These are phyloP conservation scores for Cephus sareptanus DNA, from an alignment of 2,888 invertebrate species.

Conservation along the genomic window DNA sequence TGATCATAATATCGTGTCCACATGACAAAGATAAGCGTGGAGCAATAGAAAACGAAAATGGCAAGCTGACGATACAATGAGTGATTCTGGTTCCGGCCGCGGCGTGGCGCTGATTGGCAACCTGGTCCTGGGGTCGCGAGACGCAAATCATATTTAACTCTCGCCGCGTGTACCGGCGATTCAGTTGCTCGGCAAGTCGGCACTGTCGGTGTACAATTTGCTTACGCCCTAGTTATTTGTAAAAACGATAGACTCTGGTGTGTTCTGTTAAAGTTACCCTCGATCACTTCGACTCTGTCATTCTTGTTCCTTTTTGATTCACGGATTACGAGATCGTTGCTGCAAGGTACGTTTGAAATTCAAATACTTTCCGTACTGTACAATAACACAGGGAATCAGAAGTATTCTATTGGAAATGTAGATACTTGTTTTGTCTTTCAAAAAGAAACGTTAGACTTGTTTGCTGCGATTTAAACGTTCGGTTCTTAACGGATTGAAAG, in stretches of 20 bases:
- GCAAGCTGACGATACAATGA: background rate
- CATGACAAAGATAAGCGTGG: background rate
- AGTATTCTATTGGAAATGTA: background rate
- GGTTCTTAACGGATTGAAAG: background rate
- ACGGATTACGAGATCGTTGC: background rate
- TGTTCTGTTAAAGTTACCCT: background rate
- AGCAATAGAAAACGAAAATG: background rate
- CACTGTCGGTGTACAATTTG: background rate
- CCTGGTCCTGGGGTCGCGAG: constrained; percentile 10
- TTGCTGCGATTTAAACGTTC: background rate
- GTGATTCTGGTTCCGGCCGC: background rate
- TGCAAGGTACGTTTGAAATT: background rate
- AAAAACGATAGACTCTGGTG: background rate
- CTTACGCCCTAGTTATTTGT: background rate
- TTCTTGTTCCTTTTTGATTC: background rate
- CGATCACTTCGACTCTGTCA: background rate
- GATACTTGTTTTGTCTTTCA: background rate
- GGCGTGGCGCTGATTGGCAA: constrained; percentile 2
- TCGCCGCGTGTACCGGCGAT: constrained; percentile 35
- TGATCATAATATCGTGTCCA: background rate
- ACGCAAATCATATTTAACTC: constrained; percentile 39
- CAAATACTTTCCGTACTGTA: background rate
- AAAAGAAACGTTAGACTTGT: background rate
- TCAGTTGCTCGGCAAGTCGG: background rate
- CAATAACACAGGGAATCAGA: background rate